Percentiles rank a stretch among this genome's conserved stretches.
phyloP scores from a whole-genome alignment of 1,140 invertebrate species.

The Nymphalis io region DNA sequence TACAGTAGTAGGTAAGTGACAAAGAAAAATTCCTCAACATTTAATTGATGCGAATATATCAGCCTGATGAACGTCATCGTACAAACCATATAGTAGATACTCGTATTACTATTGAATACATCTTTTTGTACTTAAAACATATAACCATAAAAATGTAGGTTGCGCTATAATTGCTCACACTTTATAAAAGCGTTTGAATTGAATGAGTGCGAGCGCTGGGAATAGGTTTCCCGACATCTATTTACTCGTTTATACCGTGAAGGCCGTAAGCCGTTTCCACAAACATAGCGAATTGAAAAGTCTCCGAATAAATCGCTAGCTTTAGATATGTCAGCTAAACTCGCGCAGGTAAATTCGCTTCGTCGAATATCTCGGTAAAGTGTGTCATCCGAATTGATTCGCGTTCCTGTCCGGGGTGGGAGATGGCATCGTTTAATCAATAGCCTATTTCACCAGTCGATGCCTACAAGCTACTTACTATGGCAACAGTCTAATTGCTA shows the following conservation, averaged over 20 bases:
- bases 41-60: not conserved
- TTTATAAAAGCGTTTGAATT: slow-evolving; percentile 22
- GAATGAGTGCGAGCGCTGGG: slow-evolving; percentile 20
- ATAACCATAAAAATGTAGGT: slow-evolving; percentile 4
- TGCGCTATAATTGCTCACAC: slow-evolving; percentile 22
- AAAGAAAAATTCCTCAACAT: too few species aligned
- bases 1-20: too few species aligned
- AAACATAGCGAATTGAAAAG: slow-evolving; percentile 39
- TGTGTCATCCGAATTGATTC: slow-evolving; percentile 44
- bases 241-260: slow-evolving; percentile 29
- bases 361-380: slow-evolving; percentile 42
- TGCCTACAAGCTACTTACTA: slow-evolving; percentile 22
- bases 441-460: slow-evolving; percentile 18
- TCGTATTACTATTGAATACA: not conserved
- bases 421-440: slow-evolving; percentile 29
- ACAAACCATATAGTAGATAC: not conserved
- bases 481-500: slow-evolving; percentile 27
- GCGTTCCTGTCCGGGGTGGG: slow-evolving; percentile 15
- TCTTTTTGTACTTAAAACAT: not conserved
- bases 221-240: slow-evolving; percentile 28
- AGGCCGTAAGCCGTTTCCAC: slow-evolving; percentile 29
- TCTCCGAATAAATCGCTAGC: slow-evolving; percentile 29
- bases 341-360: slow-evolving; percentile 36
- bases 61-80: not conserved
- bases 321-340: slow-evolving; percentile 38